Base-by-base conservation (phyloP, 2,888 invertebrate species). In the Pemphredon lugubris region DNA sequence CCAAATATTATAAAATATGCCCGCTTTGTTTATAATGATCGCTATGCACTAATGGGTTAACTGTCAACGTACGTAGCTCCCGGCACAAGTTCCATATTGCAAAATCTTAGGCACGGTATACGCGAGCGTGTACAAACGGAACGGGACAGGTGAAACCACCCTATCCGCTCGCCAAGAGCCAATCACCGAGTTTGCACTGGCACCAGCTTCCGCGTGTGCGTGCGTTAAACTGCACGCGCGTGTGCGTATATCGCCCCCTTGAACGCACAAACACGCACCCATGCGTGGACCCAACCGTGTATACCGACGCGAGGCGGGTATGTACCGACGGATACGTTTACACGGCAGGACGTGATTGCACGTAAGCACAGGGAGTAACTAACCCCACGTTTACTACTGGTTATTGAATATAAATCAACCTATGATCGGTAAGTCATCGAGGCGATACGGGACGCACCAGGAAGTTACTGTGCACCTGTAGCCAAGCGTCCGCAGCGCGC, bases 391-490 rank as follows among this genome's bases (percentile, higher is more conserved):
- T 80, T 80, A 76, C 73, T 70, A 68, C 71, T 73, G 77, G 78
- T 83, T 83, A 84, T 84, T 84, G 82, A 83, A 84, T 84, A 82
- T 81, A 84, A 84, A 83, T 84, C 84, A 81, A 75, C 47, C 64
- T 69, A 58, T 67, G 76, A 79, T 80, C 81, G 50, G 73, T 80
- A 83, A 82, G 82, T 83, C 80, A 83, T 76, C 69, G 78, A 26
- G 40, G 16, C 44, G 55, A 48, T 64, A 55, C 54, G 63, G n/a
- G 61, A 47, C 48, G 42, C 34, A 48, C 23, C 42, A 45, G 63
- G 39, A 77, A 77, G 70, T 73, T 70, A 45, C 20, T 39, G 3
- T 37, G 40, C 73, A 58, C 66, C 58, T 72, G 66, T 37, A 51
- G 60, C 51, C 7, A 23, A 2, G 23, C 4, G 5, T 20, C 64